Evolutionary conservation across 2,113 vertebrate genomes (phyloP).

Genomic region (Hydropotes inermis): DNA sequence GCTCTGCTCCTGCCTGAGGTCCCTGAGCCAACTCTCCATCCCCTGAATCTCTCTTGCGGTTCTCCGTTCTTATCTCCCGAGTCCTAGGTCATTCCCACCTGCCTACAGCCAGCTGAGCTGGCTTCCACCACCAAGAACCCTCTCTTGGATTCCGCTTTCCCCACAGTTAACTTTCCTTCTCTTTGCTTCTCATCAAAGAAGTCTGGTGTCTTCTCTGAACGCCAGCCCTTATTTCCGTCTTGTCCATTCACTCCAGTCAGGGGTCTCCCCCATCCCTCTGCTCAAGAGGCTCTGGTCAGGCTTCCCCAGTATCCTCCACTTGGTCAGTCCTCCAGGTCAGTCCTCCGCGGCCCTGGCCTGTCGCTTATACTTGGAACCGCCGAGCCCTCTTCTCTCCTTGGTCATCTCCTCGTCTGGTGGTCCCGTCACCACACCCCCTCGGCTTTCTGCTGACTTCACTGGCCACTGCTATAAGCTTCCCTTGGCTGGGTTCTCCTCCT

Average conservation of each 20-base stretch:
- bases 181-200: background rate
- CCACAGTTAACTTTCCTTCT: background rate
- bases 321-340: no score
- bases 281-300: background rate
- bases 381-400: background rate
- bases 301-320: background rate
- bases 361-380: fast-evolving
- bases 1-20: background rate
- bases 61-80: no score
- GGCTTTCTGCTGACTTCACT: background rate
- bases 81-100: background rate
- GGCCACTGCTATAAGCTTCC: no score
- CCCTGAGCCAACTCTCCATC: no score
- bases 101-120: background rate
- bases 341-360: fast-evolving
- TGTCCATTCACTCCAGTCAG: background rate
- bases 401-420: no score
- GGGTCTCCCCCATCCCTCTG: background rate
- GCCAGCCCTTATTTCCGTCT: background rate
- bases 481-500: background rate
- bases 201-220: background rate
- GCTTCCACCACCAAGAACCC: background rate
- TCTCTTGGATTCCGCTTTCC: background rate
- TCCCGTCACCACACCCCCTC: no score
- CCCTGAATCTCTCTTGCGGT: no score